Percentiles rank a stretch among this genome's conserved stretches.
Evolutionary conservation across 2,113 vertebrate genomes (phyloP).

Genomic region (Uropsilus gracilis): DNA sequence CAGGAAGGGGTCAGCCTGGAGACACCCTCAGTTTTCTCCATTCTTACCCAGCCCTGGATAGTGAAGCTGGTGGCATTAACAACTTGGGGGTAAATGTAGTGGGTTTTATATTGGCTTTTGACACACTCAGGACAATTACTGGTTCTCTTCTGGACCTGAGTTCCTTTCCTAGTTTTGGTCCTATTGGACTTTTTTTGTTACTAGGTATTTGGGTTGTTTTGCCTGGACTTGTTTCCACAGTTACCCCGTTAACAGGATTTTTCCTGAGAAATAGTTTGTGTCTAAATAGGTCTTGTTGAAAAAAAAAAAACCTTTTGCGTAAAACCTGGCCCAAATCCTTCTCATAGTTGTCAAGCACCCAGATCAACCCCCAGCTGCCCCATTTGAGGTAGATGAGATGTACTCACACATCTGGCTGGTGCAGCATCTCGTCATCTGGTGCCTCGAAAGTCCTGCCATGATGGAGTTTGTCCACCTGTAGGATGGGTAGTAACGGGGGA

Average conservation of each 20-base stretch:
- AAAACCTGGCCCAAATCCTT: neutral
- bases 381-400: neutral
- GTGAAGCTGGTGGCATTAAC: neutral
- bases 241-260: slow-evolving; percentile 17
- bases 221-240: neutral
- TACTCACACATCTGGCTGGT: neutral
- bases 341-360: neutral
- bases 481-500: neutral
- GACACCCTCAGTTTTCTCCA: neutral
- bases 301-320: slow-evolving; percentile 39
- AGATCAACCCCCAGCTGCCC: neutral
- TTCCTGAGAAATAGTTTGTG: slow-evolving; percentile 24
- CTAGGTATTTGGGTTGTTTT: slow-evolving; percentile 6
- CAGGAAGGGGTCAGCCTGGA: neutral
- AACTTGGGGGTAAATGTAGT: neutral
- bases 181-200: too few species aligned
- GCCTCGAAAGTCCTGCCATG: neutral
- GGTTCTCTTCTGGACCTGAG: slow-evolving; percentile 25
- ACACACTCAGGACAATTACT: neutral
- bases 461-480: neutral
- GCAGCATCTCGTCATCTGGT: neutral
- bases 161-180: neutral
- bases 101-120: slow-evolving; percentile 17
- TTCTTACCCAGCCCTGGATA: neutral
- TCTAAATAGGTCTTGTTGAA: slow-evolving; percentile 29